These are phyloP conservation scores for Epirrita christyi DNA, from an alignment of 2,888 invertebrate species.

Conservation along the genomic window DNA sequence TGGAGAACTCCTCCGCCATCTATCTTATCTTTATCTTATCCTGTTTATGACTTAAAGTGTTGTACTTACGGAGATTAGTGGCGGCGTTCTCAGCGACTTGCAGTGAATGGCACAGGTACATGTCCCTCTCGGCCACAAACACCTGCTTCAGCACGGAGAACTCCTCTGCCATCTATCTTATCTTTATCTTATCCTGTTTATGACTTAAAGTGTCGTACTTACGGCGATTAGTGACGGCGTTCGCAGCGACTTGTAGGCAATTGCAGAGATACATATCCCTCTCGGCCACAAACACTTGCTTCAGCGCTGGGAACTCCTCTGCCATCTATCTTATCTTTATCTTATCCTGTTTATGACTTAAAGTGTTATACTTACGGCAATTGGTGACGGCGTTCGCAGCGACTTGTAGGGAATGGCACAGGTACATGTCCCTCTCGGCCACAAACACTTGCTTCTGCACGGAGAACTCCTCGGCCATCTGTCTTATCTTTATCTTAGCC, in stretches of 20 bases:
- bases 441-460: constrained; percentile 96
- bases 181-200: no score
- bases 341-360: no score
- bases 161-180: constrained; percentile 97
- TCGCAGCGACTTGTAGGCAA: constrained; percentile 90
- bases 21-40: no score
- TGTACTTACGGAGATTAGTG: constrained; percentile 63
- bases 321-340: no score
- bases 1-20: constrained; percentile 97
- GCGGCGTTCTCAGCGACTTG: constrained; percentile 85
- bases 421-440: constrained; percentile 95
- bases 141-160: constrained; percentile 96
- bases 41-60: no score
- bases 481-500: no score
- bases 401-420: constrained; percentile 94
- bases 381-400: constrained; percentile 66
- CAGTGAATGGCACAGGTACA: constrained; percentile 94
- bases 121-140: constrained; percentile 97
- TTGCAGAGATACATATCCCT: constrained; percentile 96
- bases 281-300: constrained; percentile 96
- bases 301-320: constrained; percentile 96
- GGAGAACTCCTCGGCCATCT: constrained; percentile 97
- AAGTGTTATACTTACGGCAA: constrained; percentile 70
- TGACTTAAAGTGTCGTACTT: no score
- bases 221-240: constrained; percentile 60